Evolutionary conservation across 2,113 vertebrate genomes (phyloP).

Genomic region (Pelodiscus sinensis): DNA sequence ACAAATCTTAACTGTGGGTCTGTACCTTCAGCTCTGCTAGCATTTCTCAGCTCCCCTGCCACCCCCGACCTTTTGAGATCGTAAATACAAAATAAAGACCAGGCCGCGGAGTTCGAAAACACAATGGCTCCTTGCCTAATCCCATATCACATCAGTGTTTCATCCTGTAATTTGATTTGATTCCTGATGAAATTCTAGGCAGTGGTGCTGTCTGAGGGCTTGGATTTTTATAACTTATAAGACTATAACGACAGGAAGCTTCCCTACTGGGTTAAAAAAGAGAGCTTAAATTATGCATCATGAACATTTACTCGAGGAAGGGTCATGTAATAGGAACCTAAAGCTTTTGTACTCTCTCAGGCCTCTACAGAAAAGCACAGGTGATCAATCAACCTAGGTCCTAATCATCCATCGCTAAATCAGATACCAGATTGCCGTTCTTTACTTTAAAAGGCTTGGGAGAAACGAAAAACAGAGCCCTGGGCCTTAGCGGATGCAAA

Average conservation of each 20-base stretch:
- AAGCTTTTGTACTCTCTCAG: not conserved
- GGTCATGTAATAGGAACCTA: fast-evolving
- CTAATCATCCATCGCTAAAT: not conserved
- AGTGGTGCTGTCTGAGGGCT: not conserved
- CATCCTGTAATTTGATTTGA: not conserved
- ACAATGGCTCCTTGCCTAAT: not conserved
- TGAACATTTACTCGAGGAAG: not conserved
- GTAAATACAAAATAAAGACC: not conserved
- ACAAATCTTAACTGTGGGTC: not conserved
- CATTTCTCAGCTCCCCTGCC: not conserved
- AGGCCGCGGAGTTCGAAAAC: not conserved
- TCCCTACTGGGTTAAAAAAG: not conserved
- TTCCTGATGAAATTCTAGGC: conserved; percentile 9
- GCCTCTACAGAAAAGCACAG: not conserved
- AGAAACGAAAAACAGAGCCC: not conserved
- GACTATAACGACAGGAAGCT: not conserved
- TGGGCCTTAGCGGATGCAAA: not conserved
- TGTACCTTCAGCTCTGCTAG: not conserved
- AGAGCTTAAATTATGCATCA: fast-evolving
- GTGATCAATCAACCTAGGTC: not conserved
- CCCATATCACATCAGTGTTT: not conserved
- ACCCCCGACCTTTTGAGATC: not conserved
- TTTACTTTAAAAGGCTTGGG: not conserved
- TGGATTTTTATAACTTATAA: not conserved
- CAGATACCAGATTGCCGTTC: not conserved